Base-by-base conservation (phyloP, 2,113 vertebrate species). In the Pomatostomus ruficeps region DNA sequence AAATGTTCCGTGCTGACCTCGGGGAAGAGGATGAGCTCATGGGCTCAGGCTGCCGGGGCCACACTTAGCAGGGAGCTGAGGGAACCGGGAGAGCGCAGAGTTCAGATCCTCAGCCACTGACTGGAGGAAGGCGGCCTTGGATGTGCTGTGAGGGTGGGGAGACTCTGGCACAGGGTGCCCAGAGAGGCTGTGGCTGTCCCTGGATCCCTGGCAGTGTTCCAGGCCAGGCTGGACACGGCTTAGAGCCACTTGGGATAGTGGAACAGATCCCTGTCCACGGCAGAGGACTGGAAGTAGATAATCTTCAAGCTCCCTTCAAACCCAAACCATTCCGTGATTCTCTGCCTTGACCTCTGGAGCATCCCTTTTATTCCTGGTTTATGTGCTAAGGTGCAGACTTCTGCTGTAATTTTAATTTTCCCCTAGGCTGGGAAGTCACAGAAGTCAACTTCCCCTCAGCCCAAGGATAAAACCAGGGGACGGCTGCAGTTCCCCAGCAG, bases 1-100 rank as follows among this genome's bases (percentile, higher is more conserved):
- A 95, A 96, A 93, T 82, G 87, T 89, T 95, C 95, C 71, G 46
- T 79, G 74, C 71, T 76, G 80, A 95, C 89, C 93, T 93, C 42
- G 6, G 87, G 85, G 74, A 89, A 96, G 66, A 4, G 20, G 71
- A 95, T 95, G 94, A 94, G 42, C 85, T 95, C 96, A 95, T 43
- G 81, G 45, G 91, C 54, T 95, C 89, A 38, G 36, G 11, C 77
- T 82, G 89, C 93, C 66, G 29, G 11, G 80, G 70, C 77, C 31
- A 48, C 1, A 1, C 58, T 92, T 14, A 25, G 20, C 70, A 91
- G 81, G 82, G 48, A 68, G 52, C 40, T 46, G 63, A 18, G 68
- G 14, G 3, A 57, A 72, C 71, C 1, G 14, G 73, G 68, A 68
- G n/a, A 63, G 36, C n/a, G 57, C 24, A 7, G 16, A 9, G 33